Evolutionary conservation across 2,797 vertebrate species (phyloP).

Genomic region (Erithacus rubecula): DNA sequence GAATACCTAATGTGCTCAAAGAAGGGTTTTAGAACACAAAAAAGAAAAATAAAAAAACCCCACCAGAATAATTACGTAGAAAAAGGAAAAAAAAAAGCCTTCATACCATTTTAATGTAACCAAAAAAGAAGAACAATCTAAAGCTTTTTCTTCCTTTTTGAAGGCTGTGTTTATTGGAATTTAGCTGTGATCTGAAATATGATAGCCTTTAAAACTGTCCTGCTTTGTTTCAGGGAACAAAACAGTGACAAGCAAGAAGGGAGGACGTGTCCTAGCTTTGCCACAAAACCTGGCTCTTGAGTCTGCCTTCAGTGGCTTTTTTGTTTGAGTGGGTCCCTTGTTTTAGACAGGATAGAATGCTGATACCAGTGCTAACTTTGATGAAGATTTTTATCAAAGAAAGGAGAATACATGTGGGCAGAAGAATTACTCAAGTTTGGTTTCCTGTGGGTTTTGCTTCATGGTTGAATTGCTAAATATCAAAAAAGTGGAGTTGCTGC

Average conservation of each 20-base stretch:
- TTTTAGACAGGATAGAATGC: background rate
- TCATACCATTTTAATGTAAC: background rate
- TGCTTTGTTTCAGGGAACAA: background rate
- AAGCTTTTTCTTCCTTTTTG: background rate
- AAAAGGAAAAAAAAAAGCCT: background rate
- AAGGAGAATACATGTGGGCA: background rate
- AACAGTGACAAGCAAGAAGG: background rate
- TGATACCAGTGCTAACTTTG: background rate
- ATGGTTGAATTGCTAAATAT: background rate
- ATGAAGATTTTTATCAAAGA: background rate
- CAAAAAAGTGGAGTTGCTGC: background rate
- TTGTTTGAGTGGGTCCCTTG: background rate
- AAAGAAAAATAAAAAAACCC: background rate
- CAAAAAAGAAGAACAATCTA: background rate
- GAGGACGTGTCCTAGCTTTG: background rate
- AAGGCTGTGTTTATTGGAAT: background rate
- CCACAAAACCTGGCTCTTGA: background rate
- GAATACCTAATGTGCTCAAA: conserved; percentile 13
- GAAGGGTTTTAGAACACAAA: background rate
- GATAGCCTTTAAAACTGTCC: background rate
- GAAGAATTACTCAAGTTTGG: background rate
- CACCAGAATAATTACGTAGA: background rate
- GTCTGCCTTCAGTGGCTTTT: background rate
- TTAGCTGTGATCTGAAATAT: background rate
- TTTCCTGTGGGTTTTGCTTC: conserved; percentile 9